phyloP scores from a whole-genome alignment of 2,113 vertebrate species.

The Ptychochromis oligacanthus region DNA sequence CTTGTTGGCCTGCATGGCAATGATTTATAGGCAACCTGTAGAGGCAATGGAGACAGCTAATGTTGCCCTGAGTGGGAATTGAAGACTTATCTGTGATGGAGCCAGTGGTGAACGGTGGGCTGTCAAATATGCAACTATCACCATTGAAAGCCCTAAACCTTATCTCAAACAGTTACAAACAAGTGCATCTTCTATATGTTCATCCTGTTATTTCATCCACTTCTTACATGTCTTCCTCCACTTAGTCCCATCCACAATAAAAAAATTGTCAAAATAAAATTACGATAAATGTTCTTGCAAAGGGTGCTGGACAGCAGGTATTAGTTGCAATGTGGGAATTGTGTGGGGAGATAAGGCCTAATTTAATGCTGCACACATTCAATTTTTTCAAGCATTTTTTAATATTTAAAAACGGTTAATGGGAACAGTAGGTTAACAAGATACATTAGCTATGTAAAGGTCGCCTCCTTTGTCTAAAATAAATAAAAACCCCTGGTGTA shows the following conservation, averaged over 20 bases:
- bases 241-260: not conserved
- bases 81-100: constrained; percentile 13
- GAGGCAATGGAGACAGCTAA: constrained; percentile 35
- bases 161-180: not conserved
- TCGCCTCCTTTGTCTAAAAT: no score
- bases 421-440: no score
- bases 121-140: constrained; percentile 2
- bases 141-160: not conserved
- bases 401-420: no score
- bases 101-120: constrained; percentile 7
- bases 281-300: not conserved
- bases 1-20: constrained; percentile 48
- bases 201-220: not conserved
- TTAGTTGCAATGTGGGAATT: not conserved
- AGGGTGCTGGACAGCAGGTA: not conserved
- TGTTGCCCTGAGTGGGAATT: constrained; percentile 33
- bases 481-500: no score
- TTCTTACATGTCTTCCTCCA: not conserved
- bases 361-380: no score
- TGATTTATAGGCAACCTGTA: constrained; percentile 69
- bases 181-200: not conserved
- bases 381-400: no score
- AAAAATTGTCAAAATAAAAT: not conserved
- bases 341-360: no score
- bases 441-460: no score